Base-by-base conservation (phyloP, 53 echinoderm and acorn worm species). In the Holothuria leucospilota region DNA sequence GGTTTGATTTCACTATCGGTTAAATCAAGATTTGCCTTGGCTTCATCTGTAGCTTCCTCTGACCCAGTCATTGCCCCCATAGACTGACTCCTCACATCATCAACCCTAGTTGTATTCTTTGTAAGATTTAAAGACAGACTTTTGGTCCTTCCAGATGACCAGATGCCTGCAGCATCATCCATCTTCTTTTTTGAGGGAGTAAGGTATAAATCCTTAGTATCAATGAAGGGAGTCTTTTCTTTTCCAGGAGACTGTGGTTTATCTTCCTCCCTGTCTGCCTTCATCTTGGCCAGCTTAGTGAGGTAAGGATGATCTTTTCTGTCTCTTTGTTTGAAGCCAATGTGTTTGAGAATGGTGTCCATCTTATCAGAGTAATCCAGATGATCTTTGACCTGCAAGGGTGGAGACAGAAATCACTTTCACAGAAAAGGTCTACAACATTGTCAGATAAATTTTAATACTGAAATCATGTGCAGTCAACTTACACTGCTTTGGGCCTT, bases 291-390 rank as follows among this genome's bases (percentile, higher is more conserved):
- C 29, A 85, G 59, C 25, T 71, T 60, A 9, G 8, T 8, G 28
- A 85, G 71, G 21, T 59, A 20, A 38, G 69, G 66, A 10, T 86
- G 86, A 1, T 13, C 59, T 1, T 69, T 79, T 20, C 78, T 72
- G 7, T 77, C 84, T 68, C 68, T 89, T 39, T 90, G 91, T 72
- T 91, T 93, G 11, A 96, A 69, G 3, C 99, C 99, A 63, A 95
- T 93, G 79, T 77, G 69, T 28, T 85, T 84, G 51, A 99, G 81
- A 70, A 99, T 95, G 49, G 87, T 82, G 51, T 93, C 92, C 92
- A 99, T 99, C 64, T 99, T 99, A 64, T 92, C 89, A 0, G 93
- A 88, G 66, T 99, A 99, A 83, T 99, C 99, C 60, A 99, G 78
- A 89, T 99, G 99, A 14, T 95, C 99, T 63, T 63, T 82, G 16